These are phyloP conservation scores for Monoplex corrugatus DNA, from an alignment of 2,888 invertebrate species.

Conservation along the genomic window DNA sequence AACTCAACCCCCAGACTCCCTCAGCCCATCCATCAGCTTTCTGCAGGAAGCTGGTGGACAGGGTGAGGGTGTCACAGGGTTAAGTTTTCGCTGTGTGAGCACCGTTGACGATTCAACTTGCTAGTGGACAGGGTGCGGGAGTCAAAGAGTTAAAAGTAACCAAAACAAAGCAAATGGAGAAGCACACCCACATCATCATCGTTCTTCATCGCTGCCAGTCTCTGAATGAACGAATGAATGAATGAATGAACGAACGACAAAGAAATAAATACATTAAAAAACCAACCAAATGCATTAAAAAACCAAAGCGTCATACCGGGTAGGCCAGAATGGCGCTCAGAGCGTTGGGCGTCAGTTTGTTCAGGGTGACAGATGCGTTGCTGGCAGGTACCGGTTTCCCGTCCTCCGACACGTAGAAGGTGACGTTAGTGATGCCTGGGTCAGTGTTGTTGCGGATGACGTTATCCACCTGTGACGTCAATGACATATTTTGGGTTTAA, in stretches of 20 bases:
- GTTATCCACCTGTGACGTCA: slow-evolving; percentile 28
- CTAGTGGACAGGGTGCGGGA: too few species aligned
- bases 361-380: slow-evolving; percentile 1
- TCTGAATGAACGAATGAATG: neutral
- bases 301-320: slow-evolving; percentile 37
- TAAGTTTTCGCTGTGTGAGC: too few species aligned
- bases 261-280: neutral
- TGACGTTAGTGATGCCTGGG: slow-evolving; percentile 34
- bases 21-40: too few species aligned
- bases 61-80: too few species aligned
- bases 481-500: neutral
- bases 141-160: too few species aligned
- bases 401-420: slow-evolving; percentile 43
- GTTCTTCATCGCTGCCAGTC: too few species aligned
- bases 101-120: too few species aligned
- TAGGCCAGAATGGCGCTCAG: slow-evolving; percentile 35
- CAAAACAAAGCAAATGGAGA: too few species aligned
- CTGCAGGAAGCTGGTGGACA: too few species aligned
- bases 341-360: slow-evolving; percentile 30
- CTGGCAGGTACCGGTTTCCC: slow-evolving; percentile 13
- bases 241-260: neutral
- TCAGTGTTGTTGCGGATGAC: slow-evolving; percentile 39
- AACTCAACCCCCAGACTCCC: too few species aligned
- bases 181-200: too few species aligned
- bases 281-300: too few species aligned